Conservation (phyloP, 1,140 invertebrate genomes). For the Plectus sambesii region DNA sequence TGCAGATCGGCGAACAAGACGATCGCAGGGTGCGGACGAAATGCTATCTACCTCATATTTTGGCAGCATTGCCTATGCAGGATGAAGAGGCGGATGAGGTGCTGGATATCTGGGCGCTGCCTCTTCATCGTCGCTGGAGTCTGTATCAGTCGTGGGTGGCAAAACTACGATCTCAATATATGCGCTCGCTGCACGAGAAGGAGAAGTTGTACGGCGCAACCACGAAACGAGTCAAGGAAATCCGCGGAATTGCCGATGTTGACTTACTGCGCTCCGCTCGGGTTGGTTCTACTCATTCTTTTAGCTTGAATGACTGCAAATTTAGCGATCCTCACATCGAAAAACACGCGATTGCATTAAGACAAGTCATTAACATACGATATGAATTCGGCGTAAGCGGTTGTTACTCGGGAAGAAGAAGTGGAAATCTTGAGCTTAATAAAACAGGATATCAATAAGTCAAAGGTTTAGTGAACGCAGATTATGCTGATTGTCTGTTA, state of each 20-base stretch:
- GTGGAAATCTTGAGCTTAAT: background rate
- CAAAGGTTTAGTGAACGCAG: background rate
- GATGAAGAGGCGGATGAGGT: conserved; percentile 23
- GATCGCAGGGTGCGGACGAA: too few species aligned
- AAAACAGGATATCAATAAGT: background rate
- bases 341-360: too few species aligned
- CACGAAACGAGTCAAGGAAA: conserved; percentile 28
- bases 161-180: conserved; percentile 16
- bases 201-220: conserved; percentile 20
- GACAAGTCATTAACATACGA: too few species aligned
- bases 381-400: background rate
- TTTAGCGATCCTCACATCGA: too few species aligned
- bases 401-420: background rate
- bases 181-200: conserved; percentile 15
- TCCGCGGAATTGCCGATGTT: conserved; percentile 37
- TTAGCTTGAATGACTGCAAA: too few species aligned
- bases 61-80: conserved; percentile 15
- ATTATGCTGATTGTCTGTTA: background rate
- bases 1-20: too few species aligned
- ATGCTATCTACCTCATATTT: too few species aligned
- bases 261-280: conserved; percentile 28
- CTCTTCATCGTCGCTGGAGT: conserved; percentile 39
- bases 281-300: too few species aligned
- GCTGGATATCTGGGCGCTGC: conserved; percentile 36
- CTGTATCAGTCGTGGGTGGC: conserved; percentile 45